phyloP scores from a whole-genome alignment of 2,797 vertebrate genomes.

The Chaunax sp. region DNA sequence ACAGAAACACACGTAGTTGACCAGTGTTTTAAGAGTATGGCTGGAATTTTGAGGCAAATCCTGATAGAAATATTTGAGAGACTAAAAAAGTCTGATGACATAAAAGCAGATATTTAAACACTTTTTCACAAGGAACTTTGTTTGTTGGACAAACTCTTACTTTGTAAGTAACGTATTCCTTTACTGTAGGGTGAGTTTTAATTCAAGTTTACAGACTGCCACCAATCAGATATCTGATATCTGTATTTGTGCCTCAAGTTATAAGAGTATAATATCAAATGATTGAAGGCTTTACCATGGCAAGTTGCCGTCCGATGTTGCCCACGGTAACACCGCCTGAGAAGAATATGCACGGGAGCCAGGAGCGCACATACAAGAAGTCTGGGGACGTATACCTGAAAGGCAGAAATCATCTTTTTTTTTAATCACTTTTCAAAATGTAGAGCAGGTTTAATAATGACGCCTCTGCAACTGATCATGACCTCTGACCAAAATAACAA shows the following conservation, averaged over 20 bases:
- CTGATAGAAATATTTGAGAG: too few relatives aligned
- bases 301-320: constrained; percentile 97
- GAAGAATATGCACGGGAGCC: constrained; percentile 99
- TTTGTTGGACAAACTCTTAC: neutral
- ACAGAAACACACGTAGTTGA: too few relatives aligned
- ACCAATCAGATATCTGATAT: neutral
- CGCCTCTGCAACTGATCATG: neutral
- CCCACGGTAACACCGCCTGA: constrained; percentile 98
- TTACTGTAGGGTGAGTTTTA: neutral
- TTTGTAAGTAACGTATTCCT: neutral
- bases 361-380: constrained; percentile 96
- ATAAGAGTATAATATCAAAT: constrained; percentile 1
- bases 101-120: too few relatives aligned
- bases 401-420: constrained; percentile 5
- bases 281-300: constrained; percentile 87
- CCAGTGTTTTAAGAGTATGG: too few relatives aligned
- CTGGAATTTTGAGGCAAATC: too few relatives aligned
- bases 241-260: neutral
- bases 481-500: constrained; percentile 7
- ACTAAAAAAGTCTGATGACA: too few relatives aligned
- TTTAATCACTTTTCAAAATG: neutral
- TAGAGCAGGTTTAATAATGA: neutral
- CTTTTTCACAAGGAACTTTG: too few relatives aligned
- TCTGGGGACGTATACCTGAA: constrained; percentile 95
- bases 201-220: neutral